Percentiles rank a stretch among this genome's conserved stretches.
phyloP scores from a whole-genome alignment of 92 coral and sea anemone genomes.

The Pocillopora grandis region DNA sequence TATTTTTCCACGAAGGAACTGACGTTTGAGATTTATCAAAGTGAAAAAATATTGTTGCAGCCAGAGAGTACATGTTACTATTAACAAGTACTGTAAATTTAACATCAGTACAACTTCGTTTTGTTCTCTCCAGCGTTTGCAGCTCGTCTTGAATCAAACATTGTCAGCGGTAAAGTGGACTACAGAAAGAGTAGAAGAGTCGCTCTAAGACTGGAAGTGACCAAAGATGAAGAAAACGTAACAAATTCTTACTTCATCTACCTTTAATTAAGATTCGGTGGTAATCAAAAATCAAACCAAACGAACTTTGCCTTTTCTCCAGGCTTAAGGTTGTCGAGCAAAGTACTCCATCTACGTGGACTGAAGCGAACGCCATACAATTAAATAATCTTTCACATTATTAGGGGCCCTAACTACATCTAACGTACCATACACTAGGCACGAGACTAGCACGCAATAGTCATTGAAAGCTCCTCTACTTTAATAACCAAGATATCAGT shows the following conservation, averaged over 20 bases:
- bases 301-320: constrained; percentile 5
- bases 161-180: too few relatives aligned
- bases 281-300: constrained; percentile 19
- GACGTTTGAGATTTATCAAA: too few relatives aligned
- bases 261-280: not conserved
- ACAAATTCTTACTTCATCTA: not conserved
- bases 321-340: not conserved
- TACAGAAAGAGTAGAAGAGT: too few relatives aligned
- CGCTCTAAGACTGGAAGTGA: too few relatives aligned
- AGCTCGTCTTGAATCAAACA: too few relatives aligned
- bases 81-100: too few relatives aligned
- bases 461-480: not conserved
- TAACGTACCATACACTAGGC: not conserved
- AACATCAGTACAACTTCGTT: too few relatives aligned
- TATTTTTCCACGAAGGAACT: too few relatives aligned
- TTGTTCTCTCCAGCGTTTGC: too few relatives aligned
- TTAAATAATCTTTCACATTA: not conserved
- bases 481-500: not conserved
- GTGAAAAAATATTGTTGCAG: too few relatives aligned
- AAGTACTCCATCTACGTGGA: not conserved
- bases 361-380: not conserved
- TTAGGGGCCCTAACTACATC: not conserved
- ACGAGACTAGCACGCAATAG: not conserved
- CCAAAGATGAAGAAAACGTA: not conserved
- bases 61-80: too few relatives aligned